These are phyloP conservation scores for Cheilosia soror DNA, from an alignment of 2,888 invertebrate genomes.

Conservation along the genomic window DNA sequence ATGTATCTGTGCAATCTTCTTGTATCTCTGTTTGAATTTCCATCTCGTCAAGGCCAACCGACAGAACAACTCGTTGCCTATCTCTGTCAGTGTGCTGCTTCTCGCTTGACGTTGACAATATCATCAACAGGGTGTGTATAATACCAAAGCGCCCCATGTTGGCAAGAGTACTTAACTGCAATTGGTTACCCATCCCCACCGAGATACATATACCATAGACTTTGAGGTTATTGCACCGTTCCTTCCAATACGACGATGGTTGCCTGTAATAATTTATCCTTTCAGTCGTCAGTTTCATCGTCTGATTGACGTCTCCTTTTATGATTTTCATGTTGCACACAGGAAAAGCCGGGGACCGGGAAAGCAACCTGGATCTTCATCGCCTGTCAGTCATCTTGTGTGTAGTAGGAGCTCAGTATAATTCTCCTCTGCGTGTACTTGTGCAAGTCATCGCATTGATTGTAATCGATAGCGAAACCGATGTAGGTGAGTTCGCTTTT, in stretches of 20 bases:
- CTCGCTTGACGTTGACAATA: slow-evolving; percentile 71
- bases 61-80: slow-evolving; percentile 27
- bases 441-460: slow-evolving; percentile 55
- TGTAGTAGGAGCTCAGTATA: neutral
- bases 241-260: slow-evolving; percentile 20
- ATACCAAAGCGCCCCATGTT: slow-evolving; percentile 32
- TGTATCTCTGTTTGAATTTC: slow-evolving; percentile 43
- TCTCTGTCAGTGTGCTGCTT: slow-evolving; percentile 44
- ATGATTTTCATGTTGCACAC: slow-evolving; percentile 61
- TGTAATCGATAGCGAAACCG: slow-evolving; percentile 64
- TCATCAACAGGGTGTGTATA: slow-evolving; percentile 48
- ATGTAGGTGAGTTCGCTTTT: slow-evolving; percentile 54
- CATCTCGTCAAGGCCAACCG: slow-evolving; percentile 61
- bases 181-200: slow-evolving; percentile 55
- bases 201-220: neutral
- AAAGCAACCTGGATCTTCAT: slow-evolving; percentile 42
- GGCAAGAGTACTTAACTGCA: slow-evolving; percentile 56
- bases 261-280: slow-evolving; percentile 71
- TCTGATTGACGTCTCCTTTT: slow-evolving; percentile 74
- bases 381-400: slow-evolving; percentile 53
- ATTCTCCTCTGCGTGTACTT: slow-evolving; percentile 36
- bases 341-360: slow-evolving; percentile 4
- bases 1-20: slow-evolving; percentile 49
- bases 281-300: slow-evolving; percentile 68
- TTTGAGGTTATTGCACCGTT: slow-evolving; percentile 65